These are phyloP conservation scores for Manis javanica DNA, from an alignment of 2,797 vertebrate genomes.

Conservation along the genomic window DNA sequence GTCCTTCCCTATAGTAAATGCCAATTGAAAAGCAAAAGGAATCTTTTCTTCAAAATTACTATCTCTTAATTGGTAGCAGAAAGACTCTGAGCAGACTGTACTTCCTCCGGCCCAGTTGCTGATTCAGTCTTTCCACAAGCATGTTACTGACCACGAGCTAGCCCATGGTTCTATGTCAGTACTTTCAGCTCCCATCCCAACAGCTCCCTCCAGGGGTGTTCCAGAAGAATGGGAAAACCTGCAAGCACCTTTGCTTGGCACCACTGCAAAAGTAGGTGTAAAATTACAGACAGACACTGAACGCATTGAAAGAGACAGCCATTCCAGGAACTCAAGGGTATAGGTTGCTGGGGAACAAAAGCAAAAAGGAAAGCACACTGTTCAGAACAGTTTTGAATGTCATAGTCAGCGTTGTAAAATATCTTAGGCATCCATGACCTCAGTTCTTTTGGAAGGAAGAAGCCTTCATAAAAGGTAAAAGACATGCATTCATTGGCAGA, in stretches of 20 bases:
- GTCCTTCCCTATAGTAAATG: neutral
- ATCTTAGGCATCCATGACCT: neutral
- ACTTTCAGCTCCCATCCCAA: neutral
- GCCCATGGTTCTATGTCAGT: neutral
- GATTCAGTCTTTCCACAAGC: neutral
- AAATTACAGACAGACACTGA: neutral
- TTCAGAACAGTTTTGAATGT: neutral
- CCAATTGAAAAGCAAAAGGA: neutral
- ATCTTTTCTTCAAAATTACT: neutral
- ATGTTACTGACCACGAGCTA: neutral
- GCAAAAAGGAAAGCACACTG: neutral
- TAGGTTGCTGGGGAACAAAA: neutral
- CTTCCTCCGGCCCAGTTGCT: neutral
- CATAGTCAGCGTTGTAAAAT: neutral
- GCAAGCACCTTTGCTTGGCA: neutral
- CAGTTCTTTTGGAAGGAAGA: neutral
- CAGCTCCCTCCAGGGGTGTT: neutral
- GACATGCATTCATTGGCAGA: neutral
- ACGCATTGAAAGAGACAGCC: neutral
- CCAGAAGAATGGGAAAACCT: neutral
- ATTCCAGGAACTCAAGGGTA: neutral
- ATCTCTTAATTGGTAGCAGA: neutral
- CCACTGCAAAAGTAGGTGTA: neutral
- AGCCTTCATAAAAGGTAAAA: neutral
- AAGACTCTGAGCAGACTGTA: neutral